Evolutionary conservation across 2,888 invertebrate genomes (phyloP), one percentile per base, ranked within the genome.

Genomic region (Meganola albula): DNA sequence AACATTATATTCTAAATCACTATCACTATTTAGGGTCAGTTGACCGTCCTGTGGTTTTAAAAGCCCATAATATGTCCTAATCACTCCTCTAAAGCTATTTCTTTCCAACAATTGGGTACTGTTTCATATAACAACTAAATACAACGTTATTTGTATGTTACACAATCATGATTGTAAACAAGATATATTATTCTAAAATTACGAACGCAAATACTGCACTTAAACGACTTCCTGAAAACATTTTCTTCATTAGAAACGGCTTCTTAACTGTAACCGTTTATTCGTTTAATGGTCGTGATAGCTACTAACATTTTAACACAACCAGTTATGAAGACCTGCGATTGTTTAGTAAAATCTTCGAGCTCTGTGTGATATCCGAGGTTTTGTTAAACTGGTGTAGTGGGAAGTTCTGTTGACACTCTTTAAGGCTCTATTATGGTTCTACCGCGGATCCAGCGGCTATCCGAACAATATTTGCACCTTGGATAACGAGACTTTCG

Each of bases 381-480:
- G 22, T 58, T 57, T 47, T 12, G 1, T 10, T 41, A 35, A 11
- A 10, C 13, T 62, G 60, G 67, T 30, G 27, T 11, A 12, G 35
- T 44, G 38, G 39, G 27, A 51, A 53, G 44, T 51, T 48, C 52
- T 58, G 63, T 64, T 68, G 66, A 63, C 63, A 56, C 50, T 62
- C 52, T 63, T 63, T 61, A 68, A 60, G 43, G 52, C 60, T 59
- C 58, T 63, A 59, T 68, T 66, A 60, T 58, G 55, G 52, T 34
- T 48, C 41, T 34, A 26, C 33, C 30, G 37, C 41, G 39, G 37
- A 42, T 43, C 35, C 40, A 50, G 49, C 44, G 44, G 36, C 38
- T 27, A 48, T 49, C 38, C 34, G 20, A n/a, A 37, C 43, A 48
- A 52, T 61, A 61, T 58, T 56, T 53, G 44, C 39, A 45, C 38